phyloP scores from a whole-genome alignment of 30 jellyfish, hydroid and myxozoan genomes.

The Hydra vulgaris region DNA sequence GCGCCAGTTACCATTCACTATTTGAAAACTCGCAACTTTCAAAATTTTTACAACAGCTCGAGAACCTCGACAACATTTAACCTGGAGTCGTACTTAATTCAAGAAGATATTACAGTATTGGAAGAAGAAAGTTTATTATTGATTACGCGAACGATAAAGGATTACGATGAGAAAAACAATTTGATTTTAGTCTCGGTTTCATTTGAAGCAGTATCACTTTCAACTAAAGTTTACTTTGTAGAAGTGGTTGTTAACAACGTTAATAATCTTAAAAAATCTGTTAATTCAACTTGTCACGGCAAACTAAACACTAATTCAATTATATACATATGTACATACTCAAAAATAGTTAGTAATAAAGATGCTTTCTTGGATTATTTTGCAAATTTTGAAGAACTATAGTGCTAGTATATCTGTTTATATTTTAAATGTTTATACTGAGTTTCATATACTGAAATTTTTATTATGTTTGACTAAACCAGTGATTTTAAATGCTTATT shows the following conservation, averaged over 20 bases:
- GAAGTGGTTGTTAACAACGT: not conserved
- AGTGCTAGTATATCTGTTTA: too few species aligned
- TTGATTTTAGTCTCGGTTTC: conserved; percentile 4
- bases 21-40: not conserved
- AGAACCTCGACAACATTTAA: not conserved
- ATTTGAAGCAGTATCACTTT: conserved; percentile 16
- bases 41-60: not conserved
- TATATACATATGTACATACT: not conserved
- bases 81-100: not conserved
- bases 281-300: conserved; percentile 6
- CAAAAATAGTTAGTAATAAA: not conserved
- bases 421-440: too few species aligned
- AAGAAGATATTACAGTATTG: not conserved
- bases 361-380: not conserved
- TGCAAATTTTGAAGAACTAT: not conserved
- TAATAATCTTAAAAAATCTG: not conserved
- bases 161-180: not conserved
- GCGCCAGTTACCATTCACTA: too few species aligned
- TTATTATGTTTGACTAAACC: too few species aligned
- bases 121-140: not conserved
- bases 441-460: too few species aligned
- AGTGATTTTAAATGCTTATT: too few species aligned
- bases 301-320: not conserved
- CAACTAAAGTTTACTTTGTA: conserved; percentile 4
- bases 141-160: conserved; percentile 2